Base-by-base conservation (phyloP, 2,797 vertebrate species). In the Propithecus perrieri region DNA sequence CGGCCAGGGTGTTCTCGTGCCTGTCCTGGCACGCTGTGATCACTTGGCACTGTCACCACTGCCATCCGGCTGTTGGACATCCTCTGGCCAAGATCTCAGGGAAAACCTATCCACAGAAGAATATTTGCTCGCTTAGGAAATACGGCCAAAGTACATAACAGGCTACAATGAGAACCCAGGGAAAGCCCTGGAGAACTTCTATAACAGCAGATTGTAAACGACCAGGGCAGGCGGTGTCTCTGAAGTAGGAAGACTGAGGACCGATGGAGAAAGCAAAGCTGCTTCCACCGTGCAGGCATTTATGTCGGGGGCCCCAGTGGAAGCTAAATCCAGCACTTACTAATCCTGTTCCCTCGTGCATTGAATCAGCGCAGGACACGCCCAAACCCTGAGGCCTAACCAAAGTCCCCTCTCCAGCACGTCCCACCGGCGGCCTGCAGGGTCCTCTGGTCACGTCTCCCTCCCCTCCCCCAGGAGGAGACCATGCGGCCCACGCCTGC, bases 171-270 rank as follows among this genome's bases (percentile, higher is more conserved):
- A 17, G 88, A 50, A 6, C 57, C 75, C 46, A 38, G 84, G 65
- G 75, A 92, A 11, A 15, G 0, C 87, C 74, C 28, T 81, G 10
- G 76, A 75, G 76, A 94, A 57, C 1, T 26, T 43, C 35, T 2
- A 55, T 57, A 57, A 94, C 5, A 50, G 74, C 0, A 1, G 53
- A 12, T 7, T 8, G 24, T 0, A 0, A 76, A 65, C 2, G 0
- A 17, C 41, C 7, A 46, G 41, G 24, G 26, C 71, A 30, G 69
- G 69, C 2, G 38, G 69, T 13, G 17, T 50, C 41, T 14, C 61
- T 22, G 13, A 79, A 13, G 50, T 30, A 11, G 63, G 46, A 48
- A 63, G 43, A 7, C 50, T 12, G 2, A 35, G 53, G 78, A 69
- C 7, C 14, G 41, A 26, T 3, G 15, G 46, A 53, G 75, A 35